Evolutionary conservation across 2,113 vertebrate species (phyloP), one percentile per base, ranked within the genome.

Genomic region (Ranitomeya variabilis): DNA sequence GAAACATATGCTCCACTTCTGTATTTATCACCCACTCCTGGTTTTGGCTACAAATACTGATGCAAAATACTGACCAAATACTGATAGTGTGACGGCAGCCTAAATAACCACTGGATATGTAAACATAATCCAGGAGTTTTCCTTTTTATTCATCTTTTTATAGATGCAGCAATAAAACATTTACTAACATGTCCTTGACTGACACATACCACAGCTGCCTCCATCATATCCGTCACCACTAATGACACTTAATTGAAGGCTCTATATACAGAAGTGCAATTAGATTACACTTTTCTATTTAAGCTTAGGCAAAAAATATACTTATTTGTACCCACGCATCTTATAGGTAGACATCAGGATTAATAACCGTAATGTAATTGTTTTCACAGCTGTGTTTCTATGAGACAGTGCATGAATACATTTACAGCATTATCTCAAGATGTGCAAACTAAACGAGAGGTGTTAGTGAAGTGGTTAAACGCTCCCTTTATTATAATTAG

Each of bases 241-340:
- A 67, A 67, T 67, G 21, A 67, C 66, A 67, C 66, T n/a, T 67
- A 67, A 67, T 23, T 67, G 66, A 67, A 67, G 66, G 66, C n/a
- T 67, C n/a, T 23, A 67, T 23, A 67, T 67, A 67, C 66, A 23
- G 7, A 67, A n/a, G n/a, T 67, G 66, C 11, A 8, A 21, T 19
- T 64, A 71, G 67, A 71, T 31, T 71, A 14, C 67, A 71, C 13
- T 71, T 71, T 71, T 31, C 23, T 71, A 71, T 71, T 31, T 71
- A 26, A 71, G 67, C 67, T 71, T 31, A 71, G 31, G 26, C 67
- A 71, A 71, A 71, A 37, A 73, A 73, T 73, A 14, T 73, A 73
- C 26, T 73, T 37, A 37, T 26, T 7, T 16, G 26, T 37, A 37
- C 69, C 26, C 14, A 73, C 23, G 12, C 23, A 71, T 31, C 31